Evolutionary conservation across 1,140 invertebrate genomes (phyloP), one percentile per base, ranked within the genome.

Genomic region (Cardiocondyla obscurior): DNA sequence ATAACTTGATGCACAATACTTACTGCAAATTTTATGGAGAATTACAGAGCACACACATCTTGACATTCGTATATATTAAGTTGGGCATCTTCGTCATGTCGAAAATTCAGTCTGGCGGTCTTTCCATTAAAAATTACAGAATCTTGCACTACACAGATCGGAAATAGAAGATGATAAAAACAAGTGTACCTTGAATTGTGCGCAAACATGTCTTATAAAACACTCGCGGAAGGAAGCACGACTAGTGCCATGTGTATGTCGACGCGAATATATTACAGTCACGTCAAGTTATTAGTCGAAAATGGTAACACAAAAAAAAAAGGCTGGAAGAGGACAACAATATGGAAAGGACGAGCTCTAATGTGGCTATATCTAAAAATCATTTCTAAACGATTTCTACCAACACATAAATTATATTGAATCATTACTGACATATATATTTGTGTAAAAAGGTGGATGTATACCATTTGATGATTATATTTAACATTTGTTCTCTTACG

Each of bases 371-470:
- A 60, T 73, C 57, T 8, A 64, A 76, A 10, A 58, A 76, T 74
- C 19, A 62, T 76, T 19, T 73, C 2, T 39, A 51, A 30, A 19
- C 67, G 33, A 70, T 39, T 57, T 58, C 36, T 73, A 33, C 69
- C 22, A 36, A 39, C 19, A 49, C 8, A 46, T 76, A 36, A 7
- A 36, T 28, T 51, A 19, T n/a, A 51, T 25, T 76, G 28, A 46
- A 62, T 46, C n/a, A 57, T 36, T 49, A 64, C 6, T 69, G n/a
- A 22, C 58, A 83, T 33, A 74, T 53, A 60, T 77, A 72, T 49
- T 76, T 87, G 85, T 88, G 86, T 88, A 88, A 88, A 87, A 88
- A 88, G 87, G 87, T 81, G 87, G 87, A 88, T 88, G 87, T 88
- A 88, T 88, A 88, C 55, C 72, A 84, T 88, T 88, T 85, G 87